Evolutionary conservation across 2,113 vertebrate genomes (phyloP).

Genomic region (Melanocharis versteri): DNA sequence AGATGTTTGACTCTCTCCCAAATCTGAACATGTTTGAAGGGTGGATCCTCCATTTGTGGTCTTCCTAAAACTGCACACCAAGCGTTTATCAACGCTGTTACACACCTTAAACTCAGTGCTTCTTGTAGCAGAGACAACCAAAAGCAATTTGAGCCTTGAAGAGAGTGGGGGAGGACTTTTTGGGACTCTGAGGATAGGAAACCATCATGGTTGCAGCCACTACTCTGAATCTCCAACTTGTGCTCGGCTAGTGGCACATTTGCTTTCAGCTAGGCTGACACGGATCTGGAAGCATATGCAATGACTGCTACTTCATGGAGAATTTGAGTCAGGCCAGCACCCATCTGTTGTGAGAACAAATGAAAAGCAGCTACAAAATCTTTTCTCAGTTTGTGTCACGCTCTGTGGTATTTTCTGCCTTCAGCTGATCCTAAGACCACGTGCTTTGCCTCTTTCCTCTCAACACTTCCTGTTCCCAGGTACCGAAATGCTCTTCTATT

Average conservation of each 20-base stretch:
- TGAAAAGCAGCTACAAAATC: slow-evolving; percentile 39
- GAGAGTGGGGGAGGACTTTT: neutral
- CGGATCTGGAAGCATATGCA: neutral
- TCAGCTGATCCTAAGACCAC: slow-evolving; percentile 13
- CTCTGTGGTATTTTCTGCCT: slow-evolving; percentile 43
- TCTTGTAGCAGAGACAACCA: neutral
- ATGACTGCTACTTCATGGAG: slow-evolving; percentile 23
- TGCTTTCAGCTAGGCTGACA: neutral
- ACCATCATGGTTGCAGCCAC: neutral
- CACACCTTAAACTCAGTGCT: neutral
- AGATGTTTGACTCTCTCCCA: neutral
- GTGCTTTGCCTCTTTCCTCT: slow-evolving; percentile 11
- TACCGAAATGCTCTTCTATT: neutral
- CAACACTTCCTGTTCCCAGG: neutral
- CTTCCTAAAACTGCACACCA: neutral
- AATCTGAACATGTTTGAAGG: slow-evolving; percentile 15
- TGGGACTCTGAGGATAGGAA: neutral
- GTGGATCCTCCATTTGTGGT: neutral
- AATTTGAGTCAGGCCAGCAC: slow-evolving; percentile 37
- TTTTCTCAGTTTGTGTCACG: slow-evolving; percentile 54
- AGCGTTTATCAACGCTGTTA: neutral
- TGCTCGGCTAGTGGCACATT: accelerated
- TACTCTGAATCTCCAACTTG: neutral
- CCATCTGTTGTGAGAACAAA: slow-evolving; percentile 62
- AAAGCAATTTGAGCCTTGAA: neutral